Evolutionary conservation across 2,888 invertebrate genomes (phyloP), one percentile per base, ranked within the genome.

Genomic region (Drosophila monieri): DNA sequence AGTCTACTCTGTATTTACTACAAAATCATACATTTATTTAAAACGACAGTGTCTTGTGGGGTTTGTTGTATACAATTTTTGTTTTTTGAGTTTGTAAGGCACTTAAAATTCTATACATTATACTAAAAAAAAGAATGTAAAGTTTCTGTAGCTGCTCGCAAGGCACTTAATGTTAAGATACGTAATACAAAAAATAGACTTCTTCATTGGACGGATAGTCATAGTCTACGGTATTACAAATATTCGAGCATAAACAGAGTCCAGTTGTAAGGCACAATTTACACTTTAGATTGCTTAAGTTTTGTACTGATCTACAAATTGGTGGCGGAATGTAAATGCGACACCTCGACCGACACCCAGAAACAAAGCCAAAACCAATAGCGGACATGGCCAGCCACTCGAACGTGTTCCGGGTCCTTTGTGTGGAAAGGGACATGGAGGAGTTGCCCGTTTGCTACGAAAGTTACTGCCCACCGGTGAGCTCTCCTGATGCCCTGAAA

Each of bases 381-480:
- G 67, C 62, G 67, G 70, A 73, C 59, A 67, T 46, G 18, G 53
- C 27, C 72, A 43, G 69, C 54, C 57, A 72, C 74, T 76, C 78
- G 53, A 65, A 70, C 61, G 68, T 71, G 53, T 80, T 66, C 78
- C 76, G 76, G 57, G 48, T 35, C 35, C 49, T 60, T 41, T 32
- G 37, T 21, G 21, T 9, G 23, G 41, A 30, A 55, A 61, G 27
- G 52, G 76, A 84, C 81, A 81, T 86, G 86, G 85, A 86, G 84
- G 86, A 84, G 84, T 86, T 79, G 80, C 78, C 86, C 78, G 76
- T 77, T 73, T 71, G 68, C 76, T 76, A 81, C 79, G 87, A 73
- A 75, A 73, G 81, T 78, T 78, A 80, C 83, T 84, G 84, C 85
- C 87, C 84, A 86, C 85, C 62, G 78, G 27, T 15, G 27, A 15